Evolutionary conservation across 92 coral and sea anemone genomes (phyloP), one percentile per base, ranked within the genome.

Genomic region (Muricea muricata): DNA sequence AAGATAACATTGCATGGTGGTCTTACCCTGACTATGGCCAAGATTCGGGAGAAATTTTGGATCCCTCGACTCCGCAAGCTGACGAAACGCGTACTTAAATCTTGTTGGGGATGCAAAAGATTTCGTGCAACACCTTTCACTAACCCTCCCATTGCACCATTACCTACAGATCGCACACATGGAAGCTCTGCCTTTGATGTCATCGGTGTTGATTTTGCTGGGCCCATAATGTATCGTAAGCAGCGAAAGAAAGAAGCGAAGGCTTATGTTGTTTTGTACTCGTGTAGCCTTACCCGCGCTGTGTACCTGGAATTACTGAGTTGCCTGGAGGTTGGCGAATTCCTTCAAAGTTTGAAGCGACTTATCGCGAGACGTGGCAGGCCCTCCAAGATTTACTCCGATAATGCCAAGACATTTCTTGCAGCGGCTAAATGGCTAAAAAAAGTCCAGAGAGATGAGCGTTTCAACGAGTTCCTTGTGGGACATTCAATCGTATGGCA

Each of bases 381-480:
- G n/a, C 73, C 73, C 21, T 25, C 40, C 73, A 65, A 65, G 29
- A 26, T 65, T 18, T 65, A 65, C n/a, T 65, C 73, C 17, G 73
- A 65, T 25, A 65, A 65, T 18, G 71, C 30, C 34, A 63, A 63
- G 25, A 63, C 71, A 30, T 63, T 63, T 63, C 32, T 25, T 6
- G 75, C 75, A 6, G 75, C 75, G 4, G 75, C 45, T 17, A 68
- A 68, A 39, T 68, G 75, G 75, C 21, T 68, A 12, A 23, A 15
- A 18, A 68, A 68, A 15, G 17, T 39, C 24, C 75, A 68, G 28
- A 15, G 40, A 28, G 75, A 68, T 25, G 75, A 68, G 46, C 12
- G 13, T 15, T 39, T 68, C 48, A 32, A 68, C 48, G 24, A 32
- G 30, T 63, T 63, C 25, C 71, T 63, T 13, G 71, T 24, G 17